Conservation (phyloP, 2,888 invertebrate genomes). For the Lampropteryx suffumata region DNA sequence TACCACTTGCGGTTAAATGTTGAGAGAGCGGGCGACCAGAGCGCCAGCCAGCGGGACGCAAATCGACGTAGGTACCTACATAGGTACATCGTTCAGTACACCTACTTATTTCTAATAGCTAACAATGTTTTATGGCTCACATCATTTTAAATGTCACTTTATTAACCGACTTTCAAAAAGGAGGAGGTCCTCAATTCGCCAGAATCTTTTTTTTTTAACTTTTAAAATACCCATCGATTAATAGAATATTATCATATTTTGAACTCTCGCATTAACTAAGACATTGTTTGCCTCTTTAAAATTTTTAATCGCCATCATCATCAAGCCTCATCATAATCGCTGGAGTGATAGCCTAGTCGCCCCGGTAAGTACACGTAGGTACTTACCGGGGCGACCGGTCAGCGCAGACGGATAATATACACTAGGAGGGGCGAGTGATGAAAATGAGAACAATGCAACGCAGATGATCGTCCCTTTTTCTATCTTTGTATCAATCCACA, state of each 20-base stretch:
- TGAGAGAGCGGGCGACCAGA: constrained; percentile 27
- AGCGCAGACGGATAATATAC: constrained; percentile 12
- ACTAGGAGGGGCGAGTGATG: constrained; percentile 3
- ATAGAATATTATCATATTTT: no score
- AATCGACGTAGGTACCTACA: background rate
- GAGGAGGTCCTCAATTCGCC: no score
- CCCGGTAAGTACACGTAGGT: no score
- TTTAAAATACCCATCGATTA: no score
- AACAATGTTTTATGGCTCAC: constrained; percentile 9
- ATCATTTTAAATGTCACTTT: constrained; percentile 7
- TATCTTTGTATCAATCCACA: constrained; percentile 3
- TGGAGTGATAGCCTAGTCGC: no score
- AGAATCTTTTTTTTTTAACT: no score
- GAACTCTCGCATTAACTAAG: no score
- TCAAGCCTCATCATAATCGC: no score
- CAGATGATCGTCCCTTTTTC: constrained; percentile 8
- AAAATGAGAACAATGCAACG: constrained; percentile 17
- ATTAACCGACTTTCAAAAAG: no score
- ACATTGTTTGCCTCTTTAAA: no score
- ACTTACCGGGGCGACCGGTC: constrained; percentile 6
- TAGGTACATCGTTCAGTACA: background rate
- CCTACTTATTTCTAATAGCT: constrained; percentile 2
- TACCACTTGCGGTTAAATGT: constrained; percentile 27
- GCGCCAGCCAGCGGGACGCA: constrained; percentile 32
- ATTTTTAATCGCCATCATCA: no score